phyloP scores from a whole-genome alignment of 35 echinoderm and acorn worm species.

The Ptychodera flava region DNA sequence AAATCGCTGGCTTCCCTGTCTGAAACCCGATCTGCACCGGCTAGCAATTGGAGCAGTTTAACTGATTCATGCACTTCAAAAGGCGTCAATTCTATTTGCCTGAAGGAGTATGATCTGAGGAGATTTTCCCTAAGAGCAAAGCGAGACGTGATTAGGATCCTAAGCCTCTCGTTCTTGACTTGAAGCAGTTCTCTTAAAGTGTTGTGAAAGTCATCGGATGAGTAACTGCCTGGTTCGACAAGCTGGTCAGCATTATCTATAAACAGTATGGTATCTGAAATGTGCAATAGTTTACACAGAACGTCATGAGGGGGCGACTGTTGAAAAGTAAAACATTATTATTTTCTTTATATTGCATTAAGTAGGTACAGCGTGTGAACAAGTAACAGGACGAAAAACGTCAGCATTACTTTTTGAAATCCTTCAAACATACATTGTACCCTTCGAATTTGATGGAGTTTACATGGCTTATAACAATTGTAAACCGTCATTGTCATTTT shows the following conservation, averaged over 20 bases:
- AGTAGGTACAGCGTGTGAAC: too few relatives aligned
- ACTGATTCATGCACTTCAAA: not conserved
- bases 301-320: too few relatives aligned
- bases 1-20: not conserved
- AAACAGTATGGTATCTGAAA: not conserved
- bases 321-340: too few relatives aligned
- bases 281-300: not conserved
- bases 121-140: not conserved
- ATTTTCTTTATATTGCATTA: too few relatives aligned
- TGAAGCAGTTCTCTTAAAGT: not conserved
- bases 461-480: too few relatives aligned
- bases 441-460: too few relatives aligned
- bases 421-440: too few relatives aligned
- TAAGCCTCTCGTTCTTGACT: not conserved
- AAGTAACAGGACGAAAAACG: too few relatives aligned
- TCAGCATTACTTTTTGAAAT: too few relatives aligned
- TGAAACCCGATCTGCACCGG: not conserved
- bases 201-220: not conserved
- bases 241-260: not conserved
- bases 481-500: too few relatives aligned
- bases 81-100: not conserved
- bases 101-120: not conserved
- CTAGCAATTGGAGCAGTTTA: not conserved
- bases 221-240: not conserved
- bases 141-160: not conserved